These are phyloP conservation scores for Diarsia mendica DNA, from an alignment of 2,888 invertebrate genomes.

Conservation along the genomic window DNA sequence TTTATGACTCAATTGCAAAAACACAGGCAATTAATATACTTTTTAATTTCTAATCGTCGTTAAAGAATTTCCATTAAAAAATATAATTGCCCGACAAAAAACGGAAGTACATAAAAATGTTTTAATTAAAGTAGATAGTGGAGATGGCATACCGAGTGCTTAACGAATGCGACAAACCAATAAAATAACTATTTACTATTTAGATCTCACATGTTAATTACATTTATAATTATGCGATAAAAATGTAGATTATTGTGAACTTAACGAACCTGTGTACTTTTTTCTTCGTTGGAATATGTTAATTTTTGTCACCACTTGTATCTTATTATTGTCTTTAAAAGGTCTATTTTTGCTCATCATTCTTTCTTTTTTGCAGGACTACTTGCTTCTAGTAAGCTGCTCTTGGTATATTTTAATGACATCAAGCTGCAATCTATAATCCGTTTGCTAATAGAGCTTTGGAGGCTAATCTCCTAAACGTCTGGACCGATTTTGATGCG, in stretches of 20 bases:
- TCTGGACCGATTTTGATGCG: too few relatives aligned
- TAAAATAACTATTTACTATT: constrained; percentile 48
- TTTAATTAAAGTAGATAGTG: too few relatives aligned
- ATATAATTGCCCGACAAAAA: constrained; percentile 25
- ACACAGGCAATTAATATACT: background rate
- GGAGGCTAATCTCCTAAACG: too few relatives aligned
- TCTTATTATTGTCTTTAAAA: background rate
- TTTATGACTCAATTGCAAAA: background rate
- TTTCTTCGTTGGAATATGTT: background rate
- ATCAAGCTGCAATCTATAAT: background rate
- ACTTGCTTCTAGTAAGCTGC: background rate
- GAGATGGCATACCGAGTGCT: constrained; percentile 42
- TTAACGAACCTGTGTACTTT: constrained; percentile 21
- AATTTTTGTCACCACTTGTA: constrained; percentile 11
- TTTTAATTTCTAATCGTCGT: background rate
- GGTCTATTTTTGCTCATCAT: background rate
- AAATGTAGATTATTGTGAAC: constrained; percentile 34
- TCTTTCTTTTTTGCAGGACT: background rate
- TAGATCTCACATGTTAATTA: constrained; percentile 44
- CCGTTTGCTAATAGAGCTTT: background rate
- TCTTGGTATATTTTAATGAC: background rate
- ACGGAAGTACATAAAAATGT: constrained; percentile 50
- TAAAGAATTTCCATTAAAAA: constrained; percentile 34
- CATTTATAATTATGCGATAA: constrained; percentile 39
- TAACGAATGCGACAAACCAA: constrained; percentile 32